Conservation (phyloP, 2,888 invertebrate species). For the Ditula angustiorana region DNA sequence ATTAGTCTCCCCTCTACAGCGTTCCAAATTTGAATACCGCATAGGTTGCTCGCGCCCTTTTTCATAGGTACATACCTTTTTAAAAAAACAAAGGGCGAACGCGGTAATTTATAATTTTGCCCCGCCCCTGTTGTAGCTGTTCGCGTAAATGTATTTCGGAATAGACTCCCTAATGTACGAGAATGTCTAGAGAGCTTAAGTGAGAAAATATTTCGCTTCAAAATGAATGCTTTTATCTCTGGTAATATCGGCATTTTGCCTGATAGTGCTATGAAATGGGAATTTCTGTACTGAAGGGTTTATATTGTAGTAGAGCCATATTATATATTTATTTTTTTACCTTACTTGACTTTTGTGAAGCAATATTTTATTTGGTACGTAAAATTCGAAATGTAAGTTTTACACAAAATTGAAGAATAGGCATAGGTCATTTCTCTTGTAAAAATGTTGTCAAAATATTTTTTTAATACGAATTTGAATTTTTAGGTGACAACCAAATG, state of each 20-base stretch:
- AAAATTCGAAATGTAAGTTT: not conserved
- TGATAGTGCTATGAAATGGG: conserved; percentile 63
- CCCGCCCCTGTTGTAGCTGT: conserved; percentile 56
- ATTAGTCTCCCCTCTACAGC: conserved; percentile 82
- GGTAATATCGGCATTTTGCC: conserved; percentile 57
- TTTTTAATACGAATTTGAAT: no score
- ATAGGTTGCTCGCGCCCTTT: conserved; percentile 74
- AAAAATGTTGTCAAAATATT: no score
- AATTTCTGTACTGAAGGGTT: conserved; percentile 40
- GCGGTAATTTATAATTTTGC: conserved; percentile 76
- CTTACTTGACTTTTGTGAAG: not conserved
- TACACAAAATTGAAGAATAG: not conserved
- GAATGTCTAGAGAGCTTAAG: conserved; percentile 66
- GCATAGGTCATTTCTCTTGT: no score
- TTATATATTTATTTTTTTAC: conserved; percentile 1
- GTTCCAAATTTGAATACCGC: conserved; percentile 79
- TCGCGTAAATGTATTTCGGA: conserved; percentile 67
- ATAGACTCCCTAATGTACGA: conserved; percentile 75
- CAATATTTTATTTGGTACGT: not conserved
- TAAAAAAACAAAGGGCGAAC: conserved; percentile 79
- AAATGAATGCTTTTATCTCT: conserved; percentile 68
- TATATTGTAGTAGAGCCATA: conserved; percentile 40
- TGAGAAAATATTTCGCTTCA: conserved; percentile 52
- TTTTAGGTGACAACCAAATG: no score
- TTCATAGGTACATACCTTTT: conserved; percentile 65